Base-by-base conservation (phyloP, 2,797 vertebrate species). In the Iguana delicatissima region DNA sequence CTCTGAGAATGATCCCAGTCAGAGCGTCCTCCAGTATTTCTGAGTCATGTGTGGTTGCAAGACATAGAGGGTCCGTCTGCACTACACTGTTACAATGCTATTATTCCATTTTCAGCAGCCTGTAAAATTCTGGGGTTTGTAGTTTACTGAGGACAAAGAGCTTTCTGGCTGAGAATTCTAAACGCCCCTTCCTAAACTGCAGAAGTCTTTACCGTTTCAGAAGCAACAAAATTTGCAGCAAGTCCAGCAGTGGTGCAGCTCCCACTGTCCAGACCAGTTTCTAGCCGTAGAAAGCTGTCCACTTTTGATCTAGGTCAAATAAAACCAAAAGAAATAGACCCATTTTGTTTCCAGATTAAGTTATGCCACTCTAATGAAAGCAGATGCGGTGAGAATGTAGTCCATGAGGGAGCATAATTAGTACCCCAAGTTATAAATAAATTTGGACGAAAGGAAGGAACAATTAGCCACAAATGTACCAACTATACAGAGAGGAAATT, bases 401-500 rank as follows among this genome's bases (percentile, higher is more conserved):
- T n/a, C n/a, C 16, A 59, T 57, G 14, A 59, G 32, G 18, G 55
- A 81, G 55, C 14, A 55, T 16, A 57, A 80, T 55, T 80, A 55
- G 52, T 52, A n/a, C 32, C 1, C 6, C 29, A 81, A 32, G 6
- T 57, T 57, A 52, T 3, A 55, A 18, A 55, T 16, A 35, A 59
- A 59, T n/a, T 16, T 55, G 52, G 6, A 7, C 46, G n/a, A 81
- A 46, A 80, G 77, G 76, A 10, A 79, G 9, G 22, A 50, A 50
- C 26, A 29, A 7, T 8, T 85, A 81, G 24, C 50, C 87, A 5
- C 0, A 0, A 72, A 7, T 14, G 35, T 46, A 35, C 73, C 26
- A 46, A 12, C 77, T 88, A n/a, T 1, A 13, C 67, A 26, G 89
- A 89, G 76, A 88, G 74, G 26, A 55, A 86, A 24, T 85, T 52